Evolutionary conservation across 2,797 vertebrate species (phyloP).

Genomic region (Sebastes goodei): DNA sequence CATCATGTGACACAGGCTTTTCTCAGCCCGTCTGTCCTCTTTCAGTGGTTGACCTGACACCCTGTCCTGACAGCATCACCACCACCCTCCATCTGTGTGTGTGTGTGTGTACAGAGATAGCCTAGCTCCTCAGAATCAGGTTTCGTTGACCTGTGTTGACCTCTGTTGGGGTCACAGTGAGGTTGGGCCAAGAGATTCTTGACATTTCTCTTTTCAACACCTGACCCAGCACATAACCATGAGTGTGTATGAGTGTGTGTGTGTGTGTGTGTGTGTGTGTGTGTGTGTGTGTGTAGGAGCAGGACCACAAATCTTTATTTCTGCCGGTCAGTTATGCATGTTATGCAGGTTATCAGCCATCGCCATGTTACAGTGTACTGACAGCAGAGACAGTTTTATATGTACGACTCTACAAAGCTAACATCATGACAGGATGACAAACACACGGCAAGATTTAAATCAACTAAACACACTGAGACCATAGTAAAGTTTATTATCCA

Average conservation of each 20-base stretch:
- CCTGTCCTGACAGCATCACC: constrained; percentile 35
- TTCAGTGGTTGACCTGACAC: constrained; percentile 34
- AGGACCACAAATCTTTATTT: constrained; percentile 2
- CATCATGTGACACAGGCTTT: background rate
- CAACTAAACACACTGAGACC: background rate
- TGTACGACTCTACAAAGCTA: background rate
- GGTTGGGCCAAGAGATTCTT: constrained; percentile 76
- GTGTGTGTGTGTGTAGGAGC: constrained; percentile 6
- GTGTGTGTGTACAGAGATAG: constrained; percentile 44
- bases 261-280: constrained; percentile 26
- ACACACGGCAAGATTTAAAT: background rate
- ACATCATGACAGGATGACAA: constrained; percentile 2
- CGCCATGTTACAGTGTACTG: constrained; percentile 6
- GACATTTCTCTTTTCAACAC: constrained; percentile 69
- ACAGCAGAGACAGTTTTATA: constrained; percentile 32
- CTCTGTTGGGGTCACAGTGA: constrained; percentile 62
- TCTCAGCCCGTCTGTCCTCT: constrained; percentile 12
- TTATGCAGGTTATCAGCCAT: background rate
- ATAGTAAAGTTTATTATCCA: background rate
- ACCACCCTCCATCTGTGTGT: constrained; percentile 16
- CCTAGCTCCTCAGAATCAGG: constrained; percentile 39
- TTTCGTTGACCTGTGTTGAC: constrained; percentile 63
- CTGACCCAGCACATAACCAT: constrained; percentile 45
- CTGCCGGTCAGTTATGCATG: background rate
- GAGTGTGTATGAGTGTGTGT: constrained; percentile 20